A percentile compares a stretch with the other conserved stretches of the same genome.
phyloP scores from a whole-genome alignment of 2,113 vertebrate species.

The Antennarius striatus region DNA sequence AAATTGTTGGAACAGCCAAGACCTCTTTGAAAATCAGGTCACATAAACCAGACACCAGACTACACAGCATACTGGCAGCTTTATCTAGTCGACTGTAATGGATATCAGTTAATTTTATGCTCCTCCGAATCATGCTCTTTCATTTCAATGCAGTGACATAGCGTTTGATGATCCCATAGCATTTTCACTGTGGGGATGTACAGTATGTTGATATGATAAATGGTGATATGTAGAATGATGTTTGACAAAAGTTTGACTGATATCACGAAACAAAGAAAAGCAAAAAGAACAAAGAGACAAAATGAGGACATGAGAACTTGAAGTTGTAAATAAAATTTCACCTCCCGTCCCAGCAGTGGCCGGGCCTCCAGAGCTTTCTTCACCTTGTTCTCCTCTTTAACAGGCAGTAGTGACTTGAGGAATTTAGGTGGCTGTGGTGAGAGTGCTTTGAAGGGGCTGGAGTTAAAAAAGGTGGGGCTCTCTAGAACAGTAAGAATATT shows the following conservation, averaged over 20 bases:
- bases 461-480: conserved; percentile 84
- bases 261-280: conserved; percentile 24
- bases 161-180: neutral
- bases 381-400: conserved; percentile 91
- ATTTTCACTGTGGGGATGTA: neutral
- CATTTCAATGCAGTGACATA: conserved; percentile 3
- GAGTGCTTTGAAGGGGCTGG: conserved; percentile 93
- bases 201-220: no score
- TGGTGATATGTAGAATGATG: neutral
- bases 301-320: neutral
- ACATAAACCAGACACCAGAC: conserved; percentile 6
- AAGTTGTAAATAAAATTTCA: conserved; percentile 55
- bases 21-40: conserved; percentile 11
- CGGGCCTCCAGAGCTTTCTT: conserved; percentile 86
- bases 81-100: conserved; percentile 6
- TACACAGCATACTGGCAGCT: neutral
- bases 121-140: conserved; percentile 37
- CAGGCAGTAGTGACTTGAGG: conserved; percentile 94
- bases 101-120: conserved; percentile 36
- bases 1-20: conserved; percentile 40
- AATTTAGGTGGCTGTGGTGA: conserved; percentile 95
- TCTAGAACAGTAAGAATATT: conserved; percentile 73
- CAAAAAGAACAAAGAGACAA: neutral
- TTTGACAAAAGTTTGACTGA: conserved; percentile 5
- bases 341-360: conserved; percentile 93